These are phyloP conservation scores for Lordiphosa stackelbergi DNA, from an alignment of 1,140 invertebrate species.

Conservation along the genomic window DNA sequence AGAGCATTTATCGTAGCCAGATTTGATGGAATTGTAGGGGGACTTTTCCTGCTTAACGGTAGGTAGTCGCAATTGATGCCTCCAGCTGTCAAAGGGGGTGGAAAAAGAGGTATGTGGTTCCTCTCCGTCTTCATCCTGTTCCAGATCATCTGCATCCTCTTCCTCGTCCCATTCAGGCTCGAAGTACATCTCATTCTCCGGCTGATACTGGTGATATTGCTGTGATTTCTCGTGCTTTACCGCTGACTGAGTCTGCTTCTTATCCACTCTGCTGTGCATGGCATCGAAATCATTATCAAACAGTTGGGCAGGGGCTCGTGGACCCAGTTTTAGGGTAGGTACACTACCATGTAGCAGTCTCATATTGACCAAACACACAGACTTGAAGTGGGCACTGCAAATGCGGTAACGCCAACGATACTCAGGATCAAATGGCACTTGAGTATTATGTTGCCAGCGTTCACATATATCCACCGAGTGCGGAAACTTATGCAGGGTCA, in stretches of 20 bases:
- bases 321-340: slow-evolving; percentile 57
- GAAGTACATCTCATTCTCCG: not conserved
- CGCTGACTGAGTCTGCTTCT: slow-evolving; percentile 1
- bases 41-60: slow-evolving; percentile 32
- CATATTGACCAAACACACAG: slow-evolving; percentile 53
- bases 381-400: slow-evolving; percentile 66
- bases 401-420: slow-evolving; percentile 61
- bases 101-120: not conserved
- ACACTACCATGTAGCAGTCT: slow-evolving; percentile 61
- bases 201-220: not conserved
- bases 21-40: slow-evolving; percentile 47
- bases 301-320: slow-evolving; percentile 41
- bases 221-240: slow-evolving; percentile 6
- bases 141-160: slow-evolving; percentile 10
- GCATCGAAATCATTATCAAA: slow-evolving; percentile 53
- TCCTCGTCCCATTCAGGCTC: slow-evolving; percentile 15
- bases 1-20: slow-evolving; percentile 61
- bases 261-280: slow-evolving; percentile 36
- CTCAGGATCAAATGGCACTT: slow-evolving; percentile 56
- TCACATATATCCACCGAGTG: slow-evolving; percentile 50
- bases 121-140: slow-evolving; percentile 32
- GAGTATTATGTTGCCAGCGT: slow-evolving; percentile 66
- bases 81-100: slow-evolving; percentile 21
- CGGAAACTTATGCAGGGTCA: slow-evolving; percentile 61
- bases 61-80: slow-evolving; percentile 18